phyloP scores from a whole-genome alignment of 2,113 vertebrate genomes.

The Spermophilus dauricus region DNA sequence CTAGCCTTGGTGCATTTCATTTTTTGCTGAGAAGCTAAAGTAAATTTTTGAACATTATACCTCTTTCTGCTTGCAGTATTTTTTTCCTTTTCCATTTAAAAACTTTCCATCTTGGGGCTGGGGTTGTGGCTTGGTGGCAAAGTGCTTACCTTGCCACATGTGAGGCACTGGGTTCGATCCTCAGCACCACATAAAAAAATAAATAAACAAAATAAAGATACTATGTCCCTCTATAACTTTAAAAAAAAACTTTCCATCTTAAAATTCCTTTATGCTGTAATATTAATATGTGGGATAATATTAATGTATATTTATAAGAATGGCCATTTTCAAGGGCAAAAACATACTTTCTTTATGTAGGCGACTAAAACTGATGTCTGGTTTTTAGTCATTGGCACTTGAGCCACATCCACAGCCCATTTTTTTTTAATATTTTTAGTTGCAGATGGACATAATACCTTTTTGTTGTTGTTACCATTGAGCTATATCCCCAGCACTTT shows the following conservation, averaged over 20 bases:
- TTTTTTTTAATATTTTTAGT: no score
- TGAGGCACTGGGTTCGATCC: no score
- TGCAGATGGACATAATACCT: no score
- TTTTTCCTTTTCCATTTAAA: not conserved
- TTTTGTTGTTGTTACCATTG: no score
- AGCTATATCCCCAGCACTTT: no score
- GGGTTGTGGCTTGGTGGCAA: no score
- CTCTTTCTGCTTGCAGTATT: not conserved
- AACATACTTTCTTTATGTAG: constrained; percentile 30
- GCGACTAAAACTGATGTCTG: not conserved
- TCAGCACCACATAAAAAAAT: no score
- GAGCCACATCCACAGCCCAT: no score
- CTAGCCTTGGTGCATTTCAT: not conserved
- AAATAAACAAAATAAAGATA: no score
- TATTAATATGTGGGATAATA: not conserved
- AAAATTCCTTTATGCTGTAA: constrained; percentile 32
- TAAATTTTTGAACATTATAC: not conserved
- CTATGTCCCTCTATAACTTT: no score
- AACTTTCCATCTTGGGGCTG: not conserved
- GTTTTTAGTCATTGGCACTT: not conserved
- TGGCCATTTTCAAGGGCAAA: not conserved
- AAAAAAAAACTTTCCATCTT: not conserved
- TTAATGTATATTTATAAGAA: constrained; percentile 29
- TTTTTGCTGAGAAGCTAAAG: not conserved
- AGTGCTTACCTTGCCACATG: no score